Base-by-base conservation (phyloP, 2,888 invertebrate genomes). In the Trichopria drosophilae region DNA sequence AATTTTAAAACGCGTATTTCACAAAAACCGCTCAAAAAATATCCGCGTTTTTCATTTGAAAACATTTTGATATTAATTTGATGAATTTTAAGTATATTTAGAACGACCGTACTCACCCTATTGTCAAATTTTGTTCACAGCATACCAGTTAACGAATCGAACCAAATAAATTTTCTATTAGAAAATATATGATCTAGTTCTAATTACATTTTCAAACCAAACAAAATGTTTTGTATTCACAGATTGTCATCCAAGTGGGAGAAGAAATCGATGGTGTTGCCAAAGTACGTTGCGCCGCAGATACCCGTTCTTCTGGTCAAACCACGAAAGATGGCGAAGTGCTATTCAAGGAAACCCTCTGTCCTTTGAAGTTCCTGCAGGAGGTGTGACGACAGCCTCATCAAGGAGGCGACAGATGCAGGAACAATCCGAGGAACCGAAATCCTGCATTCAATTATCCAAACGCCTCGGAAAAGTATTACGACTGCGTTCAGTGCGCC, bases 191-290 rank as follows among this genome's bases (percentile, higher is more conserved):
- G n/a, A n/a, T n/a, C n/a, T n/a, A n/a, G n/a, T n/a, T n/a, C n/a
- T n/a, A n/a, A n/a, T n/a, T n/a, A n/a, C n/a, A n/a, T n/a, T n/a
- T n/a, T n/a, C n/a, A n/a, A n/a, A n/a, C n/a, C n/a, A n/a, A n/a
- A n/a, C n/a, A n/a, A n/a, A n/a, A n/a, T n/a, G n/a, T n/a, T n/a
- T n/a, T n/a, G n/a, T n/a, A n/a, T n/a, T n/a, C n/a, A n/a, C 92
- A 96, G 86, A 95, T 96, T 69, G 95, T 96, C 50, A 91, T 96
- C 64, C 86, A 86, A 79, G 83, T 92, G 6, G 93, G 93, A 2
- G 94, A 95, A 58, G 95, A 95, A 71, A 82, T 91, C 1, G 92
- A 93, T 67, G 95, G 94, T 19, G 93, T 93, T 84, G 90, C 95
- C 55, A 89, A 91, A 85, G 92, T 96, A 57, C 85, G 94, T 45